phyloP scores from a whole-genome alignment of 2,797 vertebrate genomes.

The Cyclura pinguis region DNA sequence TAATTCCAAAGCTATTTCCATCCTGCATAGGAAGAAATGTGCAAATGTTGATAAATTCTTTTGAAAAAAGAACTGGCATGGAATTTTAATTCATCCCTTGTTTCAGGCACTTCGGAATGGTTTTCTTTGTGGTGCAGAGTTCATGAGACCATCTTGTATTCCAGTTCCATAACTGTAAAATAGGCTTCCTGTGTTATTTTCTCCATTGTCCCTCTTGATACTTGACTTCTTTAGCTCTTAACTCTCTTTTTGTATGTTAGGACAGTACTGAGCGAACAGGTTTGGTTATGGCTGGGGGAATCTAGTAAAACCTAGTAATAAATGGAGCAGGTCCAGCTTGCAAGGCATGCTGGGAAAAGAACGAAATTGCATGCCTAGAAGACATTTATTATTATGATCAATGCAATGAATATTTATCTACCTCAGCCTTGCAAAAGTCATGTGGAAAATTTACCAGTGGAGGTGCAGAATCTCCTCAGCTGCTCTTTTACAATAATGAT shows the following conservation, averaged over 20 bases:
- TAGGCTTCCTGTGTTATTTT: not conserved
- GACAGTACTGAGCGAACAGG: not conserved
- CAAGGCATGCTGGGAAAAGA: conserved; percentile 5
- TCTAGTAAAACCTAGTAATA: not conserved
- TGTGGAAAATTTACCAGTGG: conserved; percentile 17
- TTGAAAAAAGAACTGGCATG: not conserved
- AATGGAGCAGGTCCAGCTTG: not conserved
- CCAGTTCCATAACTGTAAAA: not conserved
- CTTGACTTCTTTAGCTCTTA: not conserved
- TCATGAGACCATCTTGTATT: not conserved
- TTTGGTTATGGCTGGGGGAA: not conserved
- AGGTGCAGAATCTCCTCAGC: not conserved
- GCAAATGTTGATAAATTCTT: no score
- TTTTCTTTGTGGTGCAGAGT: not conserved
- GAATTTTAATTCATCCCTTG: not conserved
- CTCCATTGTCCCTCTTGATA: not conserved
- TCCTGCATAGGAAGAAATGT: no score
- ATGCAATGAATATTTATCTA: conserved; percentile 35
- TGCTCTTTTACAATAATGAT: conserved; percentile 18
- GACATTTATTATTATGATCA: conserved; percentile 16
- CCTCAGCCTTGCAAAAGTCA: conserved; percentile 14
- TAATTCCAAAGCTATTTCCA: no score
- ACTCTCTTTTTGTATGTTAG: not conserved
- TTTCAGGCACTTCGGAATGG: not conserved
- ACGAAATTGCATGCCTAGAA: not conserved